Conservation (phyloP, 2,888 invertebrate species). For the Neocrepidodera transversa region DNA sequence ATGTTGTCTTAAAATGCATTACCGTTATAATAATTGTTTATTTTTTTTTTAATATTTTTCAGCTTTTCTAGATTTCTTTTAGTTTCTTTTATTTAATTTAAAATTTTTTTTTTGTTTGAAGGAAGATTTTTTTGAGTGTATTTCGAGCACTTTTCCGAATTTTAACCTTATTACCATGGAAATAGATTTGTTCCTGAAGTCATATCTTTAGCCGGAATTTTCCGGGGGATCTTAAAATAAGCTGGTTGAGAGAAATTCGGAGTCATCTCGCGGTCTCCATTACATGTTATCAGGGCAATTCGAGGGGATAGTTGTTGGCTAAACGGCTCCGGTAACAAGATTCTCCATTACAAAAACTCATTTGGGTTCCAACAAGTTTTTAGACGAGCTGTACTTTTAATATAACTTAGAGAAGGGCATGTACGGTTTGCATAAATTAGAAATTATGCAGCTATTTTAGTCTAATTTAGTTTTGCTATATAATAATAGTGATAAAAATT, state of each 20-base stretch:
- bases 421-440: slow-evolving; percentile 28
- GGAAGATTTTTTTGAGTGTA: slow-evolving; percentile 20
- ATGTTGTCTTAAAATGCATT: too few relatives aligned
- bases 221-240: slow-evolving; percentile 44
- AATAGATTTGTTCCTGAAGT: slow-evolving; percentile 27
- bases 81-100: too few relatives aligned
- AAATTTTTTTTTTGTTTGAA: too few relatives aligned
- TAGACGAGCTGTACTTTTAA: slow-evolving; percentile 37
- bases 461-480: too few relatives aligned
- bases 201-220: slow-evolving; percentile 31
- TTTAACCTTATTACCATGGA: slow-evolving; percentile 25
- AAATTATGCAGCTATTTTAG: slow-evolving; percentile 22
- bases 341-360: slow-evolving; percentile 53
- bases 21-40: too few relatives aligned
- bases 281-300: slow-evolving; percentile 58
- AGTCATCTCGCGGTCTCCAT: slow-evolving; percentile 56
- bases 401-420: slow-evolving; percentile 29
- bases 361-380: slow-evolving; percentile 43
- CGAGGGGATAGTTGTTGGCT: slow-evolving; percentile 54
- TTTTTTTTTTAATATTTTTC: too few relatives aligned
- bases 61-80: too few relatives aligned
- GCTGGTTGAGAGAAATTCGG: slow-evolving; percentile 56
- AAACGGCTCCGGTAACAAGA: slow-evolving; percentile 55
- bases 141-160: slow-evolving; percentile 17
- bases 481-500: too few relatives aligned